Conservation (phyloP, 1,140 invertebrate genomes). For the Drosophila miranda region DNA sequence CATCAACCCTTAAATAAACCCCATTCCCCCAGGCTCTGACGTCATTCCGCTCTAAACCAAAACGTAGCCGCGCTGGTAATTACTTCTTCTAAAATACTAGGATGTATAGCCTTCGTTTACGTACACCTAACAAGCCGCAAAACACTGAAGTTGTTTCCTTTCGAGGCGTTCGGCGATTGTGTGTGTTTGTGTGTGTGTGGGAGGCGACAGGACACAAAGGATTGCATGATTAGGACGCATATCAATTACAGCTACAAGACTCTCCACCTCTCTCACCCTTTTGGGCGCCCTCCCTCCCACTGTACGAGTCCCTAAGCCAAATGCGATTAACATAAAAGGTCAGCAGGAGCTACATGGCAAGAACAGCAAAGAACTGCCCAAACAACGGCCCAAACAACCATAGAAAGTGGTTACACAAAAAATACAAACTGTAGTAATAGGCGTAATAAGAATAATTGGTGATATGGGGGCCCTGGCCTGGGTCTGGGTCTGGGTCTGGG, state of each 20-base stretch:
- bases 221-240: constrained; percentile 78
- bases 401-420: constrained; percentile 63
- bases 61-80: constrained; percentile 27
- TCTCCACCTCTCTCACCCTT: neutral
- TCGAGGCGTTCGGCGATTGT: too few relatives aligned
- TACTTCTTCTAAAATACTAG: constrained; percentile 23
- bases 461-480: constrained; percentile 32
- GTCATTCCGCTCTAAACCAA: constrained; percentile 9
- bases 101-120: neutral
- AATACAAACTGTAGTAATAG: constrained; percentile 52
- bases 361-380: neutral
- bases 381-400: constrained; percentile 46
- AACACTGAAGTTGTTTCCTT: constrained; percentile 34
- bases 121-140: constrained; percentile 36
- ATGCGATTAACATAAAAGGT: constrained; percentile 80
- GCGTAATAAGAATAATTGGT: constrained; percentile 79
- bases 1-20: too few relatives aligned
- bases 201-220: constrained; percentile 40
- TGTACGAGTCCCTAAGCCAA: constrained; percentile 34
- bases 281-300: neutral
- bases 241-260: constrained; percentile 80
- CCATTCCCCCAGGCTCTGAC: constrained; percentile 6
- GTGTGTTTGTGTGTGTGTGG: neutral
- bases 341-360: constrained; percentile 38
- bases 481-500: neutral